A percentile compares a stretch with the other conserved stretches of the same genome.
Evolutionary conservation across 1,140 invertebrate species (phyloP).

Genomic region (Marisa cornuarietis): DNA sequence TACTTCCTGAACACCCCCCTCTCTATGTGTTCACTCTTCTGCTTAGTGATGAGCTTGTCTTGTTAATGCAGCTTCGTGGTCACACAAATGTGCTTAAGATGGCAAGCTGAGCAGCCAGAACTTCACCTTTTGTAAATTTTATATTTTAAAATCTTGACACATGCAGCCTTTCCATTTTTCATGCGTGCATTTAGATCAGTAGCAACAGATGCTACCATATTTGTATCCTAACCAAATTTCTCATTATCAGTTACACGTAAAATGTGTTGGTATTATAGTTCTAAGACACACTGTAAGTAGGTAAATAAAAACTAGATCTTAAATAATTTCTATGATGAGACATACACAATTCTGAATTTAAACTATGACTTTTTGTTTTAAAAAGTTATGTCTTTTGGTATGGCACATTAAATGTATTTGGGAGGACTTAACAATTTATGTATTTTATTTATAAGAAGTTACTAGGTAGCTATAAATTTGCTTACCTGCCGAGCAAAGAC

Average conservation of each 20-base stretch:
- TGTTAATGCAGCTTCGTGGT: too few relatives aligned
- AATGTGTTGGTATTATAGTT: not conserved
- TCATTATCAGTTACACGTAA: not conserved
- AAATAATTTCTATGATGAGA: too few relatives aligned
- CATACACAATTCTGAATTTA: not conserved
- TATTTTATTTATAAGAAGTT: not conserved
- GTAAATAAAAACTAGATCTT: too few relatives aligned
- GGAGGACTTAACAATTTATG: not conserved
- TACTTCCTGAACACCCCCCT: not conserved
- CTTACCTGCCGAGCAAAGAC: conserved; percentile 56
- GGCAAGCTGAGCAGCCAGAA: too few relatives aligned
- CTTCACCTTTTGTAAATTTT: too few relatives aligned
- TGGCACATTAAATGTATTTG: not conserved
- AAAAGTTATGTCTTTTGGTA: not conserved
- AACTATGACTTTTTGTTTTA: too few relatives aligned
- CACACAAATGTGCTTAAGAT: too few relatives aligned
- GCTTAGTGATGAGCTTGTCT: too few relatives aligned
- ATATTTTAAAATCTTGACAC: not conserved
- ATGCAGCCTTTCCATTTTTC: not conserved
- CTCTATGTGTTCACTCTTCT: too few relatives aligned
- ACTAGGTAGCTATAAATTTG: not conserved
- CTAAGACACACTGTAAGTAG: not conserved
- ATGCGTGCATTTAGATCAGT: not conserved
- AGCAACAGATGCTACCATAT: not conserved
- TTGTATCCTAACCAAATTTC: not conserved